Conservation (phyloP, 92 coral and sea anemone genomes). For the Porites divaricata region DNA sequence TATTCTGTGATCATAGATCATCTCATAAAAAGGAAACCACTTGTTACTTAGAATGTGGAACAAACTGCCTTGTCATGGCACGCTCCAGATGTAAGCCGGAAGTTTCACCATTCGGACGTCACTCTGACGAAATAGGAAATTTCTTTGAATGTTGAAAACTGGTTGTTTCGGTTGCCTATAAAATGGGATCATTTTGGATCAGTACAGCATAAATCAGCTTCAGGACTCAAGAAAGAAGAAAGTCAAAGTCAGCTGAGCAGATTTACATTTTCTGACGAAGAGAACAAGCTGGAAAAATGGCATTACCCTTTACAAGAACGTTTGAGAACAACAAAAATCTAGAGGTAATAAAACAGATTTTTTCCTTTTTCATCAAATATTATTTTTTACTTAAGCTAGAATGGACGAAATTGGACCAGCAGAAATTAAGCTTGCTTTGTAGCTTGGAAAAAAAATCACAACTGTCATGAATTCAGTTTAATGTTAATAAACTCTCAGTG, state of each 20-base stretch:
- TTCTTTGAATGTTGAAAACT: not conserved
- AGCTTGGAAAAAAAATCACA: too few relatives aligned
- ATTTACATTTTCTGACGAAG: not conserved
- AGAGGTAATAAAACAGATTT: not conserved
- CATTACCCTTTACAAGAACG: conserved; percentile 31
- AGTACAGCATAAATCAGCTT: conserved; percentile 4
- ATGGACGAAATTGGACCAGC: too few relatives aligned
- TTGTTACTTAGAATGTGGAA: not conserved
- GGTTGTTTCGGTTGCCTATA: not conserved
- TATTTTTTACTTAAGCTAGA: too few relatives aligned
- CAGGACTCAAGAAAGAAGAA: conserved; percentile 26
- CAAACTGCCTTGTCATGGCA: conserved; percentile 5
- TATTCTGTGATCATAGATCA: not conserved
- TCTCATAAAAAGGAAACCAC: too few relatives aligned
- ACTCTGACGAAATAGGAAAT: not conserved
- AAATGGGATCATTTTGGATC: not conserved
- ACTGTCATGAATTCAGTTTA: too few relatives aligned
- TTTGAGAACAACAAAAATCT: conserved; percentile 16
- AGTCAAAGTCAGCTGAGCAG: not conserved
- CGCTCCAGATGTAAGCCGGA: not conserved
- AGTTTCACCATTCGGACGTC: conserved; percentile 20
- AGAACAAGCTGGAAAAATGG: conserved; percentile 3
- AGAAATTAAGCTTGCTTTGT: too few relatives aligned
- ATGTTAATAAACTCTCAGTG: too few relatives aligned
- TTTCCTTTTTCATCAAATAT: too few relatives aligned